Evolutionary conservation across 1,140 invertebrate genomes (phyloP).

Genomic region (Neomicropteryx cornuta): DNA sequence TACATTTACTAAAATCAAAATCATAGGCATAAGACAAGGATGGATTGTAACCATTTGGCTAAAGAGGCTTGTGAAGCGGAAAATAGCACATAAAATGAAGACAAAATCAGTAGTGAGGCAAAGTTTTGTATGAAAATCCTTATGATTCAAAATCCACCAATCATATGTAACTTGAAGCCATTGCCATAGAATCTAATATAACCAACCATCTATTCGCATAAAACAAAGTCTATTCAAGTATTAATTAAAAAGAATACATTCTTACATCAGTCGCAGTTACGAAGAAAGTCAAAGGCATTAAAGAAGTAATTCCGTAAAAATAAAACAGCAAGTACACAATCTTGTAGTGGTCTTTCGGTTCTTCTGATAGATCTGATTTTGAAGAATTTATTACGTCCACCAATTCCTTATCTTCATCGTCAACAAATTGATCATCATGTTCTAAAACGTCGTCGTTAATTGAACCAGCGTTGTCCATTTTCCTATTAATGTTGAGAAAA

Average conservation of each 20-base stretch:
- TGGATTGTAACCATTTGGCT: too few relatives aligned
- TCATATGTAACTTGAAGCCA: neutral
- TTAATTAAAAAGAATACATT: conserved; percentile 19
- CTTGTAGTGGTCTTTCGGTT: conserved; percentile 48
- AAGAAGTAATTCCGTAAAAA: conserved; percentile 77
- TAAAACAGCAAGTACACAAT: conserved; percentile 79
- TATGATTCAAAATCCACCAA: too few relatives aligned
- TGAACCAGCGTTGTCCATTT: conserved; percentile 28
- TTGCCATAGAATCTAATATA: neutral
- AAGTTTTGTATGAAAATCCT: too few relatives aligned
- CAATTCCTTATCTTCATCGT: conserved; percentile 31
- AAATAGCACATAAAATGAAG: too few relatives aligned
- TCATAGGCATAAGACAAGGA: too few relatives aligned
- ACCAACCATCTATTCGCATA: neutral
- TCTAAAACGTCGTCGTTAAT: conserved; percentile 28
- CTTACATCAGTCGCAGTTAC: conserved; percentile 89
- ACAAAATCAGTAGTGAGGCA: too few relatives aligned
- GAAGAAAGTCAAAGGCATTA: conserved; percentile 93
- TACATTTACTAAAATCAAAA: too few relatives aligned
- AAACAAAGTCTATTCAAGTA: neutral
- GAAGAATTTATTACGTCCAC: conserved; percentile 31
- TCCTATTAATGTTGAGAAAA: conserved; percentile 3
- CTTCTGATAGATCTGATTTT: conserved; percentile 22
- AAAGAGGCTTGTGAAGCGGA: too few relatives aligned
- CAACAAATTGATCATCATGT: conserved; percentile 29